Percentiles rank a stretch among this genome's conserved stretches.
These are phyloP conservation scores for Pediacus dermestoides DNA, from an alignment of 2,888 invertebrate genomes.

Conservation along the genomic window DNA sequence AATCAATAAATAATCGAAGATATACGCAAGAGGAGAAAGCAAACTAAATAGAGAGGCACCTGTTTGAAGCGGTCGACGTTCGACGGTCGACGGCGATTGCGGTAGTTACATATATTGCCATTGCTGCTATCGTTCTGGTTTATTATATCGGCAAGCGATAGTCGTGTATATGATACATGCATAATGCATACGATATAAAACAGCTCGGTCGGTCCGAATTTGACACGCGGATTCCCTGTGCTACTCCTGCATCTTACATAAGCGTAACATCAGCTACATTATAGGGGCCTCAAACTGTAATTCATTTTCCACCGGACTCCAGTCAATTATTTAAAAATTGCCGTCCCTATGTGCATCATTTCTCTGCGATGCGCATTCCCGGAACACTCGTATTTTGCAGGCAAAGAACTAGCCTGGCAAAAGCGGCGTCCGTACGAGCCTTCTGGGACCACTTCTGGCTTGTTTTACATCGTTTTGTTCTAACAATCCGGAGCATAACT, in stretches of 20 bases:
- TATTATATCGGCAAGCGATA: slow-evolving; percentile 19
- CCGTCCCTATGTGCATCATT: slow-evolving; percentile 52
- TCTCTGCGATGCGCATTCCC: slow-evolving; percentile 46
- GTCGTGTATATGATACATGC: slow-evolving; percentile 23
- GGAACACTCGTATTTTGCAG: slow-evolving; percentile 50
- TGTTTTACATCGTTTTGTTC: slow-evolving; percentile 55
- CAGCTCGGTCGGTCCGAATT: slow-evolving; percentile 36
- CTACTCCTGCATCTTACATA: slow-evolving; percentile 41
- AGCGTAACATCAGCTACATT: slow-evolving; percentile 42
- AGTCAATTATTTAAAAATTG: slow-evolving; percentile 56
- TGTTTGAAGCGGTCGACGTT: slow-evolving; percentile 25
- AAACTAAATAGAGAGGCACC: slow-evolving; percentile 28
- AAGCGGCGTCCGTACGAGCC: slow-evolving; percentile 39
- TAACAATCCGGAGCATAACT: slow-evolving; percentile 51
- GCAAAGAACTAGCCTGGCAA: slow-evolving; percentile 39
- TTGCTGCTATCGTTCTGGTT: slow-evolving; percentile 23
- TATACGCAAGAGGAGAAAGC: slow-evolving; percentile 29
- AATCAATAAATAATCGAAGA: slow-evolving; percentile 30
- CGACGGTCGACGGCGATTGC: slow-evolving; percentile 22
- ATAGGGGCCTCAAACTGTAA: slow-evolving; percentile 45
- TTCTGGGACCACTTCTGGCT: slow-evolving; percentile 48
- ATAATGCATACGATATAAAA: slow-evolving; percentile 39
- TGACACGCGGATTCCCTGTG: slow-evolving; percentile 39
- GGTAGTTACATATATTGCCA: slow-evolving; percentile 22
- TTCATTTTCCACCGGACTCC: slow-evolving; percentile 55